Evolutionary conservation across 2,113 vertebrate species (phyloP).

Genomic region (Labeo catla): DNA sequence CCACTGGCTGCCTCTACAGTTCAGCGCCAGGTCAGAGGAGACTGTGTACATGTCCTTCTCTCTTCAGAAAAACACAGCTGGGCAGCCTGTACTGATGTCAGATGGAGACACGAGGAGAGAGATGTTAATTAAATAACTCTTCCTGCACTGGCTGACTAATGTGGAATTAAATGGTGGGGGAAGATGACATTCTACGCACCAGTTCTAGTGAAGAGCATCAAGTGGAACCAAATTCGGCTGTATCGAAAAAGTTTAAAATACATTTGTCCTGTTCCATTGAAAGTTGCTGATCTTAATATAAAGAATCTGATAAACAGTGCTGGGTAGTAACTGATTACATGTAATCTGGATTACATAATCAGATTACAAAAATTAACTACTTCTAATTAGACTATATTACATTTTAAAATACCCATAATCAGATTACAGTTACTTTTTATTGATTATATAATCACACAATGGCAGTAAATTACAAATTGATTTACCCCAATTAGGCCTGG

Average conservation of each 20-base stretch:
- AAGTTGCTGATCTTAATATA: not conserved
- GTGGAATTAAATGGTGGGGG: constrained; percentile 50
- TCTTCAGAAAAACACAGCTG: constrained; percentile 78
- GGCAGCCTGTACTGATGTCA: constrained; percentile 68
- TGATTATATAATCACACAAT: too few relatives aligned
- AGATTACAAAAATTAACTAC: too few relatives aligned
- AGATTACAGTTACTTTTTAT: too few relatives aligned
- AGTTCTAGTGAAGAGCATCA: constrained; percentile 30
- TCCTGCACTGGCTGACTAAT: constrained; percentile 57
- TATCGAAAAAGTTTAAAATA: not conserved
- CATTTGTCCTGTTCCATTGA: not conserved
- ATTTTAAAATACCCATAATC: too few relatives aligned
- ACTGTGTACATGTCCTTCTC: constrained; percentile 67
- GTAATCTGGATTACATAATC: too few relatives aligned
- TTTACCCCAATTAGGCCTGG: too few relatives aligned
- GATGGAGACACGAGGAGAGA: constrained; percentile 37
- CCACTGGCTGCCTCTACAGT: constrained; percentile 65
- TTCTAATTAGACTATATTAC: too few relatives aligned
- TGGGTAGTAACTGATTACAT: not conserved
- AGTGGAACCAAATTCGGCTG: not conserved
- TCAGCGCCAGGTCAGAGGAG: constrained; percentile 70
- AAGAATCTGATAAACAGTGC: not conserved
- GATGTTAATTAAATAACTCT: constrained; percentile 70
- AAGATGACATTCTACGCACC: not conserved
- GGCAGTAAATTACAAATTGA: too few relatives aligned